Evolutionary conservation across 1,140 invertebrate species (phyloP), one percentile per base, ranked within the genome.

Genomic region (Temnothorax nylanderi): DNA sequence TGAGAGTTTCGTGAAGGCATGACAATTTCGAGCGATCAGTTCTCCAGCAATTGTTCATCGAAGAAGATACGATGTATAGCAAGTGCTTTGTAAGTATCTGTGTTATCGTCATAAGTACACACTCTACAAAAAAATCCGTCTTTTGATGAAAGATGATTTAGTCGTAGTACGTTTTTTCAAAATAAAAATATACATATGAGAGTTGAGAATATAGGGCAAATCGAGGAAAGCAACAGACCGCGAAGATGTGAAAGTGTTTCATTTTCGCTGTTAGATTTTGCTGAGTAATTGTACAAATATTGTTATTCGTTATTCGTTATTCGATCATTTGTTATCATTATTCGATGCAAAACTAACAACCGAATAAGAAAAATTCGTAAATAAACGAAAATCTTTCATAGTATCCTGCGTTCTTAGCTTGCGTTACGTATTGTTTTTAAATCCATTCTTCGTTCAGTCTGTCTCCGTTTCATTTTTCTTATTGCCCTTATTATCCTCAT

Each of bases 161-260:
- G 5, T 51, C 13, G 37, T 54, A 21, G 4, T 16, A 26, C 3
- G 41, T 69, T 44, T 54, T 34, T 3, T n/a, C 47, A 3, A 32
- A 10, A n/a, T 32, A 18, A 49, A n/a, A 64, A 47, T 6, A 7
- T 34, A 54, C 34, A 16, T 47, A 11, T n/a, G 8, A 16, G 11
- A 37, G 21, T 26, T 58, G 6, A 13, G 21, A 47, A 60, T 47
- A 32, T 32, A 34, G n/a, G 10, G 3, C 18, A 54, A 54, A 69
- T 67, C 47, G 49, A 65, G 11, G 4, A 11, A 18, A 60, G 54
- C 47, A 74, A 72, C 13, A 26, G 37, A 82, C 7, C 26, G 26
- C 5, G 41, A 74, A 74, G 32, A 82, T 74, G 67, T 74, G 54
- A 82, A 82, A 74, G 80, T 26, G 51, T 60, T 71, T 8, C n/a